Evolutionary conservation across 2,888 invertebrate genomes (phyloP).

Genomic region (Hemistola chrysoprasaria): DNA sequence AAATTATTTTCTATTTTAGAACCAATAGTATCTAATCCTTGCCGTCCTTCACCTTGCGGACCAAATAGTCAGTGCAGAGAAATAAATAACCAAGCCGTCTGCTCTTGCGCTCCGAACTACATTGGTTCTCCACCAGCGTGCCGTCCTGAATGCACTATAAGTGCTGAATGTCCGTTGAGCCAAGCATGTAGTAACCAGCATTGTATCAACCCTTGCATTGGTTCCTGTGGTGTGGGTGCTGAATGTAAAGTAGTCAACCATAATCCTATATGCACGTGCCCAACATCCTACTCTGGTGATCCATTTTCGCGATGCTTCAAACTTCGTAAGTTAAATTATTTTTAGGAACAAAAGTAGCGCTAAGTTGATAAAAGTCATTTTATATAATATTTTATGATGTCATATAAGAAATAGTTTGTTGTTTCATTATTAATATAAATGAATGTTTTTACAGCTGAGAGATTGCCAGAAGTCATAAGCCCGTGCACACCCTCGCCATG

Average conservation of each 20-base stretch:
- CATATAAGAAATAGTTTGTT: no score
- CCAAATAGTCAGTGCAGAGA: conserved; percentile 84
- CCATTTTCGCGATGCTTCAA: conserved; percentile 84
- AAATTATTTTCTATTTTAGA: conserved; percentile 57
- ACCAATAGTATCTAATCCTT: conserved; percentile 78
- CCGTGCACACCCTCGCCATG: conserved; percentile 91
- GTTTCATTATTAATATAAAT: conserved; percentile 3
- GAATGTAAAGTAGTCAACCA: conserved; percentile 90
- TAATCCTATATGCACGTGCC: conserved; percentile 87
- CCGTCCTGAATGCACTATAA: conserved; percentile 87
- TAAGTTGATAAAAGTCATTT: no score
- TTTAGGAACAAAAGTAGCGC: no score
- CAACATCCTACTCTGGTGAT: conserved; percentile 84
- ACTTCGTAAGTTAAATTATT: conserved; percentile 74
- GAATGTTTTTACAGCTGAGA: conserved; percentile 67
- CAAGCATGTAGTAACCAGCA: conserved; percentile 87
- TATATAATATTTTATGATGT: no score
- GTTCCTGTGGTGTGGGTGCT: conserved; percentile 87
- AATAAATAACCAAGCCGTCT: conserved; percentile 85
- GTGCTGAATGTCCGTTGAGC: conserved; percentile 87
- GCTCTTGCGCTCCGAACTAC: conserved; percentile 85
- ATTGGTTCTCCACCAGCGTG: conserved; percentile 86
- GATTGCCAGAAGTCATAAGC: conserved; percentile 74
- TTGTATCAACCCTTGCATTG: conserved; percentile 88
- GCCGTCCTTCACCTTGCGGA: conserved; percentile 85